These are phyloP conservation scores for Sitodiplosis mosellana DNA, from an alignment of 1,140 invertebrate genomes.

Conservation along the genomic window DNA sequence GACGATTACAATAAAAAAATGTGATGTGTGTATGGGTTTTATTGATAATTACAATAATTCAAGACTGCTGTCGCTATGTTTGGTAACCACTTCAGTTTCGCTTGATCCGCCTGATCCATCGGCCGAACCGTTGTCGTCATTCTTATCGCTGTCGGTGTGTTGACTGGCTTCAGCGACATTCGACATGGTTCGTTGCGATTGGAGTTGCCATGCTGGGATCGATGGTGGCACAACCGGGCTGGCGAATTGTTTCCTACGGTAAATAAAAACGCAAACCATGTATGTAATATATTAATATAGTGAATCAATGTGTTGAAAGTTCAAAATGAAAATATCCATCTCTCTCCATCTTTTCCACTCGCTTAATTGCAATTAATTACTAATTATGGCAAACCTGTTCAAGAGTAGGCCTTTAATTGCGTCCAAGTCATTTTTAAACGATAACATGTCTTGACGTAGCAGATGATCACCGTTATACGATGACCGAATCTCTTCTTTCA, in stretches of 20 bases:
- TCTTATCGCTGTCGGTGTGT: conserved; percentile 13
- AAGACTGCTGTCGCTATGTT: conserved; percentile 48
- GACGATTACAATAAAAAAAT: too few relatives aligned
- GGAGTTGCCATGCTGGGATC: conserved; percentile 57
- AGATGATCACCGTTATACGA: too few relatives aligned
- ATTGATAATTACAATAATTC: conserved; percentile 37
- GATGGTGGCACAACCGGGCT: conserved; percentile 42
- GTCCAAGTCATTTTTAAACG: conserved; percentile 49
- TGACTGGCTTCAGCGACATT: conserved; percentile 13
- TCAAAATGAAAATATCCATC: too few relatives aligned
- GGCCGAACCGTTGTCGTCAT: conserved; percentile 28
- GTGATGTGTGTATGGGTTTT: too few relatives aligned
- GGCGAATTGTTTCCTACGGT: conserved; percentile 51
- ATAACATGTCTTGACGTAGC: too few relatives aligned
- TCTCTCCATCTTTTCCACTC: too few relatives aligned
- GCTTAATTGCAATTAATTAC: background rate
- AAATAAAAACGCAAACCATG: conserved; percentile 6
- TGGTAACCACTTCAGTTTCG: conserved; percentile 42
- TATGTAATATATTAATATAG: conserved; percentile 3
- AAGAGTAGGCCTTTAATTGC: conserved; percentile 57
- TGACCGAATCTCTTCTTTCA: conserved; percentile 26
- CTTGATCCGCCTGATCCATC: conserved; percentile 34
- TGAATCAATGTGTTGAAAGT: background rate
- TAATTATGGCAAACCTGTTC: conserved; percentile 38
- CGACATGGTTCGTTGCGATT: conserved; percentile 22